Conservation (phyloP, 2,888 invertebrate genomes). For the Odontocolon sp. region DNA sequence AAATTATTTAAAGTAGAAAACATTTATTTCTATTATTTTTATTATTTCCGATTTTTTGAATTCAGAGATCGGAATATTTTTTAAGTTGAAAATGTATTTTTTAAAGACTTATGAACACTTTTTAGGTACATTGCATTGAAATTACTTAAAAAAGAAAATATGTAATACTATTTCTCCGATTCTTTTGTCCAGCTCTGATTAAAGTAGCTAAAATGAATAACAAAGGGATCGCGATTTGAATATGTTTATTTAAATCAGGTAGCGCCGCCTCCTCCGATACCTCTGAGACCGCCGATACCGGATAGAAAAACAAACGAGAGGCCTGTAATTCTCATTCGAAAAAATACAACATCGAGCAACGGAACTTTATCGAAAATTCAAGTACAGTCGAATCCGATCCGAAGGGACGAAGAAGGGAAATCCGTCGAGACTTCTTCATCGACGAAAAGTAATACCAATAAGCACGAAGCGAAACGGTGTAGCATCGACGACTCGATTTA, state of each 20-base stretch:
- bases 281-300: slow-evolving; percentile 82
- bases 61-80: too few species aligned
- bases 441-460: slow-evolving; percentile 68
- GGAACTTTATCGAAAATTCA: slow-evolving; percentile 55
- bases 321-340: slow-evolving; percentile 70
- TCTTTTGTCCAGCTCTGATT: too few species aligned
- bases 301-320: slow-evolving; percentile 79
- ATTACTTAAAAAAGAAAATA: neutral
- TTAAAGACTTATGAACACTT: neutral
- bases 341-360: neutral
- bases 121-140: neutral
- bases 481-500: slow-evolving; percentile 64
- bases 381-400: slow-evolving; percentile 28
- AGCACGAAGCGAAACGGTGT: slow-evolving; percentile 70
- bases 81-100: neutral
- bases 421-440: slow-evolving; percentile 80
- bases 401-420: slow-evolving; percentile 71
- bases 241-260: slow-evolving; percentile 64
- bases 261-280: slow-evolving; percentile 81
- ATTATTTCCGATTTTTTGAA: too few species aligned
- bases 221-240: neutral
- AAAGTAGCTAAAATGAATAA: neutral
- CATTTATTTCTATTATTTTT: too few species aligned
- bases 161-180: too few species aligned
- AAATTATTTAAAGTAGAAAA: too few species aligned